Evolutionary conservation across 2,113 vertebrate species (phyloP), one percentile per base, ranked within the genome.

Genomic region (Anhinga anhinga): DNA sequence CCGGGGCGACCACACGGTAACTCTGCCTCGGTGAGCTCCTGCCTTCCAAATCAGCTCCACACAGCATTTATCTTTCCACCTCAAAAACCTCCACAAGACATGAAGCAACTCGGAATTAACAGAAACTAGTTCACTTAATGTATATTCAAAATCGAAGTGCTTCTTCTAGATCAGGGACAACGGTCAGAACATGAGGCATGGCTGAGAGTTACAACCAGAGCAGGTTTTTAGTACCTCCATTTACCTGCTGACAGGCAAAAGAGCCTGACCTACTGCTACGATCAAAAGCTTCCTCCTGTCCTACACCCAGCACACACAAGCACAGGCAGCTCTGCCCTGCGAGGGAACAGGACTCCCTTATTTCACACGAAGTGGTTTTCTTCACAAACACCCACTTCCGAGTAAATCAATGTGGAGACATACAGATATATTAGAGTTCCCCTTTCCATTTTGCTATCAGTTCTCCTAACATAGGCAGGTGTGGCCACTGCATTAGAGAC

Each of bases 131-230:
- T 82, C 38, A 38, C 14, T 58, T 47, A 20, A 63, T 2, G 29
- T 2, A 44, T 23, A 17, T 36, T 62, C 21, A 52, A 56, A 90
- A 61, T 10, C 45, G 12, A 20, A 21, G 26, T 15, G 58, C 25
- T 59, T 5, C n/a, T 36, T 38, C 40, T 12, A 45, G 38, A 4
- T 36, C 14, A 38, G 52, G 32, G 70, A 21, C 11, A 36, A 25
- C 2, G n/a, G 62, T 16, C 53, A 78, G 56, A 59, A 55, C 0
- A 2, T 0, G 8, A 72, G 22, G 40, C 25, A 38, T 0, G 0
- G 38, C 49, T 32, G 18, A 55, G 52, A 50, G n/a, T 29, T 44
- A 47, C 30, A 49, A 8, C 15, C 5, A 3, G 2, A 8, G 34
- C 3, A 50, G 59, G 38, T 2, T 25, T 50, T 25, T 13, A 26